A percentile compares a stretch with the other conserved stretches of the same genome.
phyloP scores from a whole-genome alignment of 2,797 vertebrate genomes.

The Sitta carolinensis region DNA sequence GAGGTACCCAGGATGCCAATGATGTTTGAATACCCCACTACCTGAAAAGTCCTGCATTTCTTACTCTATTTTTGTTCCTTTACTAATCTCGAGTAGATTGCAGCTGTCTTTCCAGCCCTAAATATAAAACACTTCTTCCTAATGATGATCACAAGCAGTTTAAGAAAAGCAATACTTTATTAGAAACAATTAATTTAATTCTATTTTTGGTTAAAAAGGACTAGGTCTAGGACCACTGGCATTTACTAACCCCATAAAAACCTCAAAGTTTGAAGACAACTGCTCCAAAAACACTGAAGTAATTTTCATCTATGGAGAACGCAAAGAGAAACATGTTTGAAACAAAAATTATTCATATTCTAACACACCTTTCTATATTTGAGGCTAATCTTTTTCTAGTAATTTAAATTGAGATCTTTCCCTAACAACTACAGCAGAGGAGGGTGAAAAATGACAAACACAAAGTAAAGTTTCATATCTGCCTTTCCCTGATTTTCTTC shows the following conservation, averaged over 20 bases:
- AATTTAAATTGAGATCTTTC: background rate
- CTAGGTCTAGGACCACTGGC: background rate
- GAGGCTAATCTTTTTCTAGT: background rate
- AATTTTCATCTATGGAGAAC: accelerated
- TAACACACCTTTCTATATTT: background rate
- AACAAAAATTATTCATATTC: background rate
- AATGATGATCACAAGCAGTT: background rate
- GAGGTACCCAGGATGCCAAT: background rate
- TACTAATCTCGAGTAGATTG: background rate
- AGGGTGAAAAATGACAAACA: background rate
- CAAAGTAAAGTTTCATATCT: background rate
- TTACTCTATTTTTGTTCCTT: background rate
- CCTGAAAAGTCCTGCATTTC: background rate
- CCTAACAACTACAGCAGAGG: background rate
- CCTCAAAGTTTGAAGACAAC: background rate
- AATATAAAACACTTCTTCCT: background rate
- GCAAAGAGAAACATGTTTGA: background rate
- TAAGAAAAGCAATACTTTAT: background rate
- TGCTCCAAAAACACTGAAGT: background rate
- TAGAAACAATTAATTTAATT: background rate
- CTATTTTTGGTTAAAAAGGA: background rate
- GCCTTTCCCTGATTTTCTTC: background rate
- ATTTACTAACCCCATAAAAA: background rate
- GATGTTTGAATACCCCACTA: background rate
- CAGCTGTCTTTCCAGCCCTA: background rate